phyloP scores from a whole-genome alignment of 2,888 invertebrate genomes.

The Fissipunctia ypsillon region DNA sequence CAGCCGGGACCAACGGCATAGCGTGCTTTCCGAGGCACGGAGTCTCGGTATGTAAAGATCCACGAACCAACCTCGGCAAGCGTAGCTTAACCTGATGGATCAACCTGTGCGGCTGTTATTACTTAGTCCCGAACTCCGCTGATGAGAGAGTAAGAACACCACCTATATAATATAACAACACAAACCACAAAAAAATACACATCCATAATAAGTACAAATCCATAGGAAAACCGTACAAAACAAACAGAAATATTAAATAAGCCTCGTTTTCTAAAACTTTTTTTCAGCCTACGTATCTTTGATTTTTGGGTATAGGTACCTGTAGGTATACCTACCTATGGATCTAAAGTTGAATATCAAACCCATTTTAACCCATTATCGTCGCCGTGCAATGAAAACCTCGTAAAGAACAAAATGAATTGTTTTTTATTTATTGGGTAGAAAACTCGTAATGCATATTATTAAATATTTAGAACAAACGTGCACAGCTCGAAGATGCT shows the following conservation, averaged over 20 bases:
- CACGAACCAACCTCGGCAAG: too few relatives aligned
- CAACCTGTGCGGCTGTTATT: too few relatives aligned
- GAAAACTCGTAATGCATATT: neutral
- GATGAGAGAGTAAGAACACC: neutral
- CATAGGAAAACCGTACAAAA: neutral
- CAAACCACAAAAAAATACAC: too few relatives aligned
- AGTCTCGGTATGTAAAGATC: too few relatives aligned
- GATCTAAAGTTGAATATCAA: neutral
- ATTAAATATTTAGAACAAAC: neutral
- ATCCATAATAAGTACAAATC: neutral
- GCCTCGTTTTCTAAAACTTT: neutral
- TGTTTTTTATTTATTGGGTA: neutral
- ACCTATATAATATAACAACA: too few relatives aligned
- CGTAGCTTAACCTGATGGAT: too few relatives aligned
- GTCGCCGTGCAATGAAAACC: neutral
- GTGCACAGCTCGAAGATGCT: neutral
- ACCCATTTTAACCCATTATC: neutral
- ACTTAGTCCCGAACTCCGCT: too few relatives aligned
- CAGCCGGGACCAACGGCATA: too few relatives aligned
- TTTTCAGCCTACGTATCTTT: neutral
- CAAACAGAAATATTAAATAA: neutral
- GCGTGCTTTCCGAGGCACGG: too few relatives aligned
- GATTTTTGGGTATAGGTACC: neutral
- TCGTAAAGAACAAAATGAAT: neutral
- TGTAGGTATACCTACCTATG: neutral